Evolutionary conservation across 2,797 vertebrate genomes (phyloP).

Genomic region (Knipowitschia caucasica): DNA sequence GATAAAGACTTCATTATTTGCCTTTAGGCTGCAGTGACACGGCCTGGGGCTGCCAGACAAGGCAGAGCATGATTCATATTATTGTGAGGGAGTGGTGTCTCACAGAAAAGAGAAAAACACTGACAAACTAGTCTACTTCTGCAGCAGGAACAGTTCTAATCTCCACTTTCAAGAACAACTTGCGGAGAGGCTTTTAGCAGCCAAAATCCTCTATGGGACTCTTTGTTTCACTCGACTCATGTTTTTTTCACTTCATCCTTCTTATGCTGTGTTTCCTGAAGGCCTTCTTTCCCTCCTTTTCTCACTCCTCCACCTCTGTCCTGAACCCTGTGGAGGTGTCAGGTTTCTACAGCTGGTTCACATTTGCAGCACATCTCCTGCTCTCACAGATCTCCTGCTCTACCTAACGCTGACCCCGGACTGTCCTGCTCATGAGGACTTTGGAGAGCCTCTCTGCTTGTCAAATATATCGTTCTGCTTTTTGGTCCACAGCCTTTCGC

Average conservation of each 20-base stretch:
- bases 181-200: slow-evolving; percentile 32
- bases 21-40: slow-evolving; percentile 39
- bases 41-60: slow-evolving; percentile 51
- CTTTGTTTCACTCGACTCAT: slow-evolving; percentile 66
- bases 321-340: slow-evolving; percentile 70
- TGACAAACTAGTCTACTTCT: slow-evolving; percentile 21
- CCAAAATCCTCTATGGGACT: slow-evolving; percentile 66
- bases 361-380: slow-evolving; percentile 70
- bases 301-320: slow-evolving; percentile 64
- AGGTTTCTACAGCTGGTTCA: slow-evolving; percentile 83
- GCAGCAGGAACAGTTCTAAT: slow-evolving; percentile 19
- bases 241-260: slow-evolving; percentile 54
- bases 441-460: slow-evolving; percentile 37
- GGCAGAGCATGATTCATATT: slow-evolving; percentile 66
- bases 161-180: slow-evolving; percentile 42
- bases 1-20: slow-evolving; percentile 59
- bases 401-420: slow-evolving; percentile 68
- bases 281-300: slow-evolving; percentile 55
- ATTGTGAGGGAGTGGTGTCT: slow-evolving; percentile 60
- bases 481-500: not conserved
- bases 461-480: slow-evolving; percentile 13
- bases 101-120: slow-evolving; percentile 23
- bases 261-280: slow-evolving; percentile 52
- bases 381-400: slow-evolving; percentile 38
- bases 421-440: slow-evolving; percentile 45